Evolutionary conservation across 2,797 vertebrate genomes (phyloP), one percentile per base, ranked within the genome.

Genomic region (Lepilemur septentrionalis): DNA sequence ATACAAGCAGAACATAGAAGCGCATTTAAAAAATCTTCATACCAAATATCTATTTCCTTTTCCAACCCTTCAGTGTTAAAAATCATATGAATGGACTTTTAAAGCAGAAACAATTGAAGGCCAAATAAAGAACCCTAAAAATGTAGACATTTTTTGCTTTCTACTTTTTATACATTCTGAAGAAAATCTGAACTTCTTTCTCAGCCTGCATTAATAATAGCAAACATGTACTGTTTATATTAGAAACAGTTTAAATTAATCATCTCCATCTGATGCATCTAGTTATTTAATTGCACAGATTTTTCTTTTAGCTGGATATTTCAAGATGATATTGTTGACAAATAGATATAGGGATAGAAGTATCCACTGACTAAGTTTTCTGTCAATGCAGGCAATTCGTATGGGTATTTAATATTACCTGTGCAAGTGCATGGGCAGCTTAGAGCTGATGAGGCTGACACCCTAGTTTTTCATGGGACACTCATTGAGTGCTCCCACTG

Each of bases 271-370:
- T 70, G 81, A 90, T 35, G 17, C 73, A 69, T 86, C 52, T 96
- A 73, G 82, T 70, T 90, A 81, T 67, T 95, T 81, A 82, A 57
- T 82, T 79, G 59, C 67, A 76, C 67, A 89, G 55, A 72, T 65
- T 93, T 93, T 89, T 81, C 91, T 83, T 88, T 52, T 41, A 70
- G 72, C 41, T 97, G 65, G 82, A 72, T 95, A 86, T 92, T 97
- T 96, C 61, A 91, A 94, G 76, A 82, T 85, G 20, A 80, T 82
- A 57, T 32, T 52, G 4, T 85, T 82, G 92, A 94, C 25, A 86
- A 75, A 76, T 59, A 91, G 80, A 82, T 59, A 67, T 25, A 50
- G 57, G n/a, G 89, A 59, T 23, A 86, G 82, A 79, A 35, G 50
- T 23, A 55, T 35, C n/a, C 0, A 1, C n/a, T 55, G 50, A 55